Conservation (phyloP, 2,113 vertebrate species). For the Notothenia coriiceps region DNA sequence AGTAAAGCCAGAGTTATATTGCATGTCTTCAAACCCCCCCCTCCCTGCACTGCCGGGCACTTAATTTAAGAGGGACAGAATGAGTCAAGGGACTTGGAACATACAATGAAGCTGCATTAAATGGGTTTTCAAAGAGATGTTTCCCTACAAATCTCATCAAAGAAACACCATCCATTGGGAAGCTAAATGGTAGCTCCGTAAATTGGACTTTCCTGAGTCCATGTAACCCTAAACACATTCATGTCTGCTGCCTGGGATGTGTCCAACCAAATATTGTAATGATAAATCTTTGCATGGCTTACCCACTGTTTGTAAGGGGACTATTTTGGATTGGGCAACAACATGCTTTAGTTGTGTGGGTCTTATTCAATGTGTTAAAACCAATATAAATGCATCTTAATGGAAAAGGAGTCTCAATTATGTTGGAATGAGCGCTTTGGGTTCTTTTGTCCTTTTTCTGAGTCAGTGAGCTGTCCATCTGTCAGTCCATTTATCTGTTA, state of each 20-base stretch:
- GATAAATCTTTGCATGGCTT: neutral
- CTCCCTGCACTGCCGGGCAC: neutral
- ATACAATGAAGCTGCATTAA: neutral
- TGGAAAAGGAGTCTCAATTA: neutral
- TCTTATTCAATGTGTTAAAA: neutral
- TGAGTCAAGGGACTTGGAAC: conserved; percentile 33
- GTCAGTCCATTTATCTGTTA: neutral
- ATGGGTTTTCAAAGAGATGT: neutral
- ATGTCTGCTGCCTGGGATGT: neutral
- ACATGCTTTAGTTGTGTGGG: neutral
- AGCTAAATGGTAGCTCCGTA: neutral
- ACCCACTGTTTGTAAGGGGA: neutral
- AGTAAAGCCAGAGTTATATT: neutral
- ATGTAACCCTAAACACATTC: conserved; percentile 17
- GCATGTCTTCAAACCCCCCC: neutral
- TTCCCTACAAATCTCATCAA: neutral
- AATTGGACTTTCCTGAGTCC: conserved; percentile 2
- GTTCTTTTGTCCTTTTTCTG: neutral
- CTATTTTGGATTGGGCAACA: neutral
- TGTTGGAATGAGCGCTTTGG: neutral
- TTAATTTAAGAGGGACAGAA: neutral
- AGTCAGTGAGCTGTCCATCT: neutral
- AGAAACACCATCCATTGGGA: neutral
- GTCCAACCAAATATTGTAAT: neutral
- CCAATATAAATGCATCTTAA: neutral